Conservation (phyloP, 2,888 invertebrate genomes). For the Ennomos quercinarius region DNA sequence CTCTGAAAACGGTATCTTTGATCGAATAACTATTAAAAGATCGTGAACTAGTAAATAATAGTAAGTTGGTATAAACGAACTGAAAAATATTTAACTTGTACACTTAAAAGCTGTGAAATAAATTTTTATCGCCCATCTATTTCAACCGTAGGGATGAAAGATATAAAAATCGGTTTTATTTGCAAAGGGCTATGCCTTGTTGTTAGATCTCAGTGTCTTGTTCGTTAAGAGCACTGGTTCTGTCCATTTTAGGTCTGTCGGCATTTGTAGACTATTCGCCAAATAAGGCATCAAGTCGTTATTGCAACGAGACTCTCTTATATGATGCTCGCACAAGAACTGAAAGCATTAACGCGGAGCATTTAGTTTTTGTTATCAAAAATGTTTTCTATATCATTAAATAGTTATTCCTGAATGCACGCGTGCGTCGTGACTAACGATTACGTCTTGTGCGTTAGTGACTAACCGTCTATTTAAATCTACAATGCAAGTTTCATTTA, state of each 20-base stretch:
- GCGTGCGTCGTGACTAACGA: constrained; percentile 39
- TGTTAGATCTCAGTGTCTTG: constrained; percentile 50
- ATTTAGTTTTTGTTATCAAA: constrained; percentile 32
- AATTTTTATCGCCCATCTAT: constrained; percentile 13
- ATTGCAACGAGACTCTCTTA: constrained; percentile 47
- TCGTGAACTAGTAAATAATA: background rate
- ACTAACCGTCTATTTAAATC: constrained; percentile 57
- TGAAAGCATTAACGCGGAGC: constrained; percentile 13
- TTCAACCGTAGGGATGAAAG: constrained; percentile 34
- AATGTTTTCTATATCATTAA: constrained; percentile 21
- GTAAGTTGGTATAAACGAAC: constrained; percentile 2
- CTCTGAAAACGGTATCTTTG: background rate
- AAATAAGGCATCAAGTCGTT: constrained; percentile 56
- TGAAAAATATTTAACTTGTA: too few species aligned
- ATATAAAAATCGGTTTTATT: constrained; percentile 39
- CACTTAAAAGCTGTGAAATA: background rate
- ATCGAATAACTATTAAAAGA: background rate
- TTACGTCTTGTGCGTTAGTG: constrained; percentile 48
- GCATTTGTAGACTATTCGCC: constrained; percentile 58
- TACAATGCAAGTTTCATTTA: constrained; percentile 56
- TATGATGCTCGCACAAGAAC: constrained; percentile 39
- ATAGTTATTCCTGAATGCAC: constrained; percentile 12
- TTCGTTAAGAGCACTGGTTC: constrained; percentile 65
- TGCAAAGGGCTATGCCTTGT: constrained; percentile 49
- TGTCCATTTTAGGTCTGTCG: constrained; percentile 66